Evolutionary conservation across 2,113 vertebrate species (phyloP).

Genomic region (Geococcyx californianus): DNA sequence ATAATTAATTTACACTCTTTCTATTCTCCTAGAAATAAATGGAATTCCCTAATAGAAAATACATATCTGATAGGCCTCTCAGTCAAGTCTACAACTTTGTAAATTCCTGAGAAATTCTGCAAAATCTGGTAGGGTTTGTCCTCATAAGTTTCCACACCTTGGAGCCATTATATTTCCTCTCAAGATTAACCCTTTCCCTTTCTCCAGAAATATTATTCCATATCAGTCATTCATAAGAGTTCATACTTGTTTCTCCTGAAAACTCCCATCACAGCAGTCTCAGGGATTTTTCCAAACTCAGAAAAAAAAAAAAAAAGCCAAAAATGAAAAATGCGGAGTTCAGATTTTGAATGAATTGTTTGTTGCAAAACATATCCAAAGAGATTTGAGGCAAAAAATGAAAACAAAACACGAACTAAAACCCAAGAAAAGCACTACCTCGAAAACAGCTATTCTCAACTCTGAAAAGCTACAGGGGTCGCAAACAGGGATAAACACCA

Average conservation of each 20-base stretch:
- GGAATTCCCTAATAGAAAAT: background rate
- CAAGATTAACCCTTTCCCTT: background rate
- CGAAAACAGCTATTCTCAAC: background rate
- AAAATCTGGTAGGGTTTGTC: background rate
- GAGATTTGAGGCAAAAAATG: background rate
- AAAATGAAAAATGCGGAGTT: background rate
- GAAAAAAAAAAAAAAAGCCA: background rate
- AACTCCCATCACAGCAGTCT: background rate
- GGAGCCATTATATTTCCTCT: background rate
- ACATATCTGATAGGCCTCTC: background rate
- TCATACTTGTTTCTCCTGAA: background rate
- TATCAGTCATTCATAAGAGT: background rate
- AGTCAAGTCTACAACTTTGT: background rate
- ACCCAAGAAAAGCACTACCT: background rate
- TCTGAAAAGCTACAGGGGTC: background rate
- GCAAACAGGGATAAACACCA: background rate
- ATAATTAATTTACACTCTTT: background rate
- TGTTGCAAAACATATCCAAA: background rate
- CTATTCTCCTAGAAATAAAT: background rate
- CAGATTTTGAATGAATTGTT: background rate
- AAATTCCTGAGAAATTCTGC: background rate
- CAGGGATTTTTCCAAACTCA: background rate
- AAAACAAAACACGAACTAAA: background rate
- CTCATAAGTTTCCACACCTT: background rate
- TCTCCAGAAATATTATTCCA: background rate